Base-by-base conservation (phyloP, 2,113 vertebrate genomes). In the Zosterops japonicus region DNA sequence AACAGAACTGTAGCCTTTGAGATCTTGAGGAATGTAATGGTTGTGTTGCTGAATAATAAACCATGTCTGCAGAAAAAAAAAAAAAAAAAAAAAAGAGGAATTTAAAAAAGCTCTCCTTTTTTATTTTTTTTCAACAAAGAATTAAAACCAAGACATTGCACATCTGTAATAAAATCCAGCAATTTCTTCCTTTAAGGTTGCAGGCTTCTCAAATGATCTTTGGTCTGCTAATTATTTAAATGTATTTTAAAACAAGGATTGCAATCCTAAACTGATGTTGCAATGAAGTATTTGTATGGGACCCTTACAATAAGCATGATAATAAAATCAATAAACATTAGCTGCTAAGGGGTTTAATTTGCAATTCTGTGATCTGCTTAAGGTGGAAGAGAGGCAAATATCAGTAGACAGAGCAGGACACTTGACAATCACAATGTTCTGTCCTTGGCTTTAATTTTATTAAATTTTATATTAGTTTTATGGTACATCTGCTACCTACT, bases 191-290 rank as follows among this genome's bases (percentile, higher is more conserved):
- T 79, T 68, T 74, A 90, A 81, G n/a, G 17, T 24, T 72, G 13
- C 2, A 70, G 24, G 3, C 5, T 89, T 89, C 12, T 64, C 8
- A 67, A 76, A 69, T 36, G 4, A 65, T 75, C 68, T 87, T 86
- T 94, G 29, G 31, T 90, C 81, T 90, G 16, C 35, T 71, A 36
- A 70, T 67, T 82, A 53, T 52, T 93, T 79, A 56, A 49, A 80
- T 67, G 31, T 13, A 80, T 83, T 93, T 19, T 63, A 60, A 97
- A 93, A 29, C 2, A 29, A 29, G 63, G 27, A 87, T 44, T 91
- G 46, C 42, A 87, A 71, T 56, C 39, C 46, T 67, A 84, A 95
- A 93, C 72, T 69, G 39, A 57, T 87, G 72, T 35, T 95, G 59
- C 53, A 81, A 35, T 16, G 8, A 74, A 92, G 21, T 61, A 5